Base-by-base conservation (phyloP, 2,113 vertebrate genomes). In the Parus major region DNA sequence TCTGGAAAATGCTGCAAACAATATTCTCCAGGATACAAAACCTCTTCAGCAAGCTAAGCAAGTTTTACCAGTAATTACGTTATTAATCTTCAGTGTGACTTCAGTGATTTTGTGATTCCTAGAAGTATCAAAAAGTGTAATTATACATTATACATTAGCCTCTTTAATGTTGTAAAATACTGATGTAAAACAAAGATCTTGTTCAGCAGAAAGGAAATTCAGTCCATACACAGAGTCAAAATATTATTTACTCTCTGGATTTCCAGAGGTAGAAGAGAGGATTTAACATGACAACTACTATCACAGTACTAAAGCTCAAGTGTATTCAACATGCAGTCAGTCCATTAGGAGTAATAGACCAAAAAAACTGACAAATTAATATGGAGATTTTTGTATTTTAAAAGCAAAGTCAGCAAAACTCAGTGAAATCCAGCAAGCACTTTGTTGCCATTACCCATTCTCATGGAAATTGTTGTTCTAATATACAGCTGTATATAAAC, bases 21-120 rank as follows among this genome's bases (percentile, higher is more conserved):
- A 41, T 76, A 82, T 82, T 61, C 66, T 88, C 13, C 35, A 76
- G 33, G 31, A 82, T 65, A 78, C 46, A 95, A 92, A 96, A 92
- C 81, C 63, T 85, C 66, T 91, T 87, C 39, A 77, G 73, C 91
- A 89, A 91, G 96, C 63, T 78, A 89, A 93, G 73, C 94, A 93
- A 89, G 87, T 92, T 95, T 91, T 82, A 72, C 55, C 50, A 90
- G 73, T 93, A 93, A 95, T 91, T 85, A 95, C 25, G 47, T 79
- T 82, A 91, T 92, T 91, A 84, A 95, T 87, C 82, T 92, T 90
- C 78, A 89, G 35, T 17, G 17, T 82, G 73, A 79, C 61, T 89
- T 88, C 59, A 47, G 39, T 78, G 59, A 65, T 73, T 80, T 47
- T 49, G 17, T 76, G 35, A 82, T 59, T 77, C 79, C 63, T 80